Percentiles rank a stretch among this genome's conserved stretches.
Conservation (phyloP, 2,888 invertebrate genomes). For the Sarcophaga variegata region DNA sequence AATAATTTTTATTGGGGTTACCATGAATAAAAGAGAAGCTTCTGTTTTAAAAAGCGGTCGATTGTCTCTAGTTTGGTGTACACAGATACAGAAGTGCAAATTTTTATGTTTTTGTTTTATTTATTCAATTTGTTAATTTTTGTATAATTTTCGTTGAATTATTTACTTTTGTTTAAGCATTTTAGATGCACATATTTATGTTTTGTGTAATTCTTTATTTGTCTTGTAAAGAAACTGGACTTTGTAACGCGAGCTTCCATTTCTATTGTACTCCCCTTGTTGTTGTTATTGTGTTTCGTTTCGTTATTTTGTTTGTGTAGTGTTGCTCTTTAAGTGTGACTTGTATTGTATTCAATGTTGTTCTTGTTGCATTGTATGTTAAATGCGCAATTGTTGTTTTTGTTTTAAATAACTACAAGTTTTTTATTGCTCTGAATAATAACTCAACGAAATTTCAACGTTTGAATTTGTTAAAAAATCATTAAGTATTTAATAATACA, state of each 20-base stretch:
- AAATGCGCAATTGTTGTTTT: constrained; percentile 53
- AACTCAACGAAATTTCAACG: too few relatives aligned
- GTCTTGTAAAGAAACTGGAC: constrained; percentile 50
- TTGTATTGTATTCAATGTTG: constrained; percentile 9
- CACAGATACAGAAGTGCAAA: background rate
- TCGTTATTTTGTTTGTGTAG: constrained; percentile 18
- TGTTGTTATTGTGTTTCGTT: background rate
- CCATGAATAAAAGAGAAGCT: constrained; percentile 17
- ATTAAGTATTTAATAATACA: too few relatives aligned
- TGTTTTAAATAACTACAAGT: constrained; percentile 29
- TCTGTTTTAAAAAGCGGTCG: constrained; percentile 21
- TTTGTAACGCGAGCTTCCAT: constrained; percentile 57
- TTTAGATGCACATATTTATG: constrained; percentile 1
- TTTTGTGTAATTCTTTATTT: background rate
- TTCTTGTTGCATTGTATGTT: constrained; percentile 22
- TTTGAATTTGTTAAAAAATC: too few relatives aligned
- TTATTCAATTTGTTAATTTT: constrained; percentile 9
- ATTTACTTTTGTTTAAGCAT: background rate
- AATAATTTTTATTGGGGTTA: constrained; percentile 31
- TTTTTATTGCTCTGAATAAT: constrained; percentile 1
- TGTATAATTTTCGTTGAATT: background rate
- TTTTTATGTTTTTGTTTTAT: background rate
- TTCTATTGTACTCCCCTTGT: constrained; percentile 16
- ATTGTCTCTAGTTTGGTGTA: background rate
- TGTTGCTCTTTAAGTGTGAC: constrained; percentile 11